Evolutionary conservation across 2,797 vertebrate genomes (phyloP), one percentile per base, ranked within the genome.

Genomic region (Agapornis canus): DNA sequence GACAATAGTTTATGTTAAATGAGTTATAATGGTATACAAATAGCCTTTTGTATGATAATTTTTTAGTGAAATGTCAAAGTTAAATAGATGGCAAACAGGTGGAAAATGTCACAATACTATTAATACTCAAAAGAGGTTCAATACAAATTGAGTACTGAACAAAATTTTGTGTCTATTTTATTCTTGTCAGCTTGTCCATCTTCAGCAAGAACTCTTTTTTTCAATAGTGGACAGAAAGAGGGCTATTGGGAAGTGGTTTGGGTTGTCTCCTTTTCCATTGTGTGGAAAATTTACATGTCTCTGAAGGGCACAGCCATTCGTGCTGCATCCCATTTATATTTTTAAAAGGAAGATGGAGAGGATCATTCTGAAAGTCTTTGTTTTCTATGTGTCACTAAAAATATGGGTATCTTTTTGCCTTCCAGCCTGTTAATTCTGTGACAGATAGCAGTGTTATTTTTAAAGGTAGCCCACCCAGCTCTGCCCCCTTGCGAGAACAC

Each of bases 391-490:
- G 39, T 39, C 20, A 18, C 86, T 86, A 88, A 94, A 95, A 96
- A 90, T 84, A 79, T 8, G 25, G 10, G 4, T 64, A 75, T 76
- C 49, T 77, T 76, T 91, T 86, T 92, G 57, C 68, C 84, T 40
- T 48, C 60, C 45, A 76, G 39, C 68, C 82, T 91, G 78, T 71
- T 92, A 94, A 87, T 70, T 92, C 78, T 59, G 42, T 84, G 77
- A 95, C 84, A 64, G 94, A 89, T 94, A 91, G 47, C 3, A 0
- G 37, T 20, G 88, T 96, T 96, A 87, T 94, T 96, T 96, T 96
- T 94, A 91, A 93, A 94, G 92, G 76, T 86, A 72, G 70, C 76
- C 48, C 81, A 85, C 92, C 94, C 88, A 72, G 54, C 86, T 94
- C 85, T 93, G 49, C 95, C 92, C 47, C 81, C 43, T 39, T 90